Evolutionary conservation across 2,888 invertebrate genomes (phyloP).

Genomic region (Blomia tropicalis): DNA sequence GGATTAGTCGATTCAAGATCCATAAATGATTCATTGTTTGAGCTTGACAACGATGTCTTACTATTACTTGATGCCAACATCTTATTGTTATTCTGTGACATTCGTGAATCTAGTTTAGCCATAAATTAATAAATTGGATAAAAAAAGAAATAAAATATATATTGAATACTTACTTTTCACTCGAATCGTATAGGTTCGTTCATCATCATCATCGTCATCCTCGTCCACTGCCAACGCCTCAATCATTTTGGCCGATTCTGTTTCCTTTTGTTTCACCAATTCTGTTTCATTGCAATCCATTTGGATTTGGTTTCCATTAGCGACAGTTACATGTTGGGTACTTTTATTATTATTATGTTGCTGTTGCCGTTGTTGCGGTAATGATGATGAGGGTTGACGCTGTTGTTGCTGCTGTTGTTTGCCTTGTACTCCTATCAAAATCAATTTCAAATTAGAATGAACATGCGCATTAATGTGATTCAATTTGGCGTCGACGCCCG

Average conservation of each 20-base stretch:
- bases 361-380: not conserved
- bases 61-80: not conserved
- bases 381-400: not conserved
- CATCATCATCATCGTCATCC: constrained; percentile 10
- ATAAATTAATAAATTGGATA: not conserved
- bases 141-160: not conserved
- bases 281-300: not conserved
- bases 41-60: not conserved
- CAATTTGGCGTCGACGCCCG: not conserved
- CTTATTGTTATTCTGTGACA: not conserved
- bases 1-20: not conserved
- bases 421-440: not conserved
- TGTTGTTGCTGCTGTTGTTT: not conserved
- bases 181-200: constrained; percentile 19
- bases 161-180: constrained; percentile 16
- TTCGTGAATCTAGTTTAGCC: not conserved
- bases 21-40: not conserved
- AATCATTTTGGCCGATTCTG: not conserved
- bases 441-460: not conserved
- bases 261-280: not conserved
- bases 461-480: not conserved
- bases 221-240: not conserved
- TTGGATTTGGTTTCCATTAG: not conserved
- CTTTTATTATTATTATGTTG: not conserved
- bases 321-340: too few relatives aligned